phyloP scores from a whole-genome alignment of 2,113 vertebrate genomes.

The Collichthys lucidus region DNA sequence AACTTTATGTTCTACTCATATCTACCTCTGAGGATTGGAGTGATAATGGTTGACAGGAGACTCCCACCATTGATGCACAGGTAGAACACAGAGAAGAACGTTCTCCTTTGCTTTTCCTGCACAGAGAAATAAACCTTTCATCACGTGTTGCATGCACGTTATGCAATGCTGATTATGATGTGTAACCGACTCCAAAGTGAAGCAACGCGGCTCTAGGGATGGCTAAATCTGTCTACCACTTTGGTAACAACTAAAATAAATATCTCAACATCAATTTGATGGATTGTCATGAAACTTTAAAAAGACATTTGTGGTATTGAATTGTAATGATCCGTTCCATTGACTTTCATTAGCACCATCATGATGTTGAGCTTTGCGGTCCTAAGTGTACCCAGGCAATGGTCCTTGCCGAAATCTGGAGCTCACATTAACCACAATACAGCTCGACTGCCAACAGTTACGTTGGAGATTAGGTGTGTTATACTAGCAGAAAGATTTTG shows the following conservation, averaged over 20 bases:
- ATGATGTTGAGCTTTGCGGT: not conserved
- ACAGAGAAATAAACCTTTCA: conserved; percentile 52
- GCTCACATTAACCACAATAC: not conserved
- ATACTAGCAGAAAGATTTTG: not conserved
- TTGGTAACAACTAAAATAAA: no score
- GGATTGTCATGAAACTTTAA: not conserved
- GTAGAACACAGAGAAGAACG: conserved; percentile 97
- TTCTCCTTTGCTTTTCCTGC: conserved; percentile 90
- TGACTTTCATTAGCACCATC: not conserved
- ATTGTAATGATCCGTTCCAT: not conserved
- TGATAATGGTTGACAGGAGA: conserved; percentile 94
- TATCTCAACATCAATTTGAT: not conserved
- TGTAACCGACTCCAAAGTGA: not conserved
- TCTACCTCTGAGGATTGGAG: conserved; percentile 92
- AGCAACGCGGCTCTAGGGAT: not conserved
- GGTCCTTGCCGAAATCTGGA: not conserved
- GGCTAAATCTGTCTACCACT: no score
- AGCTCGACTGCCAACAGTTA: not conserved
- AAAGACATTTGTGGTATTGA: not conserved
- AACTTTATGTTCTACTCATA: not conserved
- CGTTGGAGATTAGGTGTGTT: not conserved
- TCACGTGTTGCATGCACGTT: not conserved
- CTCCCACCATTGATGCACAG: conserved; percentile 94
- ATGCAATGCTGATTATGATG: not conserved
- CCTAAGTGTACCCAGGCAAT: not conserved